A percentile compares a stretch with the other conserved stretches of the same genome.
Conservation (phyloP, 2,888 invertebrate species). For the Microdon myrmicae region DNA sequence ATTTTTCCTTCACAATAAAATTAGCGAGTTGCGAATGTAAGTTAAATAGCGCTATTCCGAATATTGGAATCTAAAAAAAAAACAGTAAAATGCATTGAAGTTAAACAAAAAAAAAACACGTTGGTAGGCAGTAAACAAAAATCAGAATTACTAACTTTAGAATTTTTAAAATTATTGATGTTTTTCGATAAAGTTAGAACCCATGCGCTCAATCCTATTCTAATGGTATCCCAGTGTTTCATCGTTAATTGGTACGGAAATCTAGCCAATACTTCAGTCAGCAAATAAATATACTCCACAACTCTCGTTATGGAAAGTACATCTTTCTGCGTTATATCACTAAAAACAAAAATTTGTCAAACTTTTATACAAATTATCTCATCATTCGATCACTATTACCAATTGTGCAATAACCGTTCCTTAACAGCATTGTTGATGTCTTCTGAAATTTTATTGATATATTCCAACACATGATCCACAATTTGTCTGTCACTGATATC, state of each 20-base stretch:
- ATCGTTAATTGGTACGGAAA: conserved; percentile 61
- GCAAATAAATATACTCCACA: conserved; percentile 62
- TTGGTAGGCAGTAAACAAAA: neutral
- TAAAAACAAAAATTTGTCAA: conserved; percentile 34
- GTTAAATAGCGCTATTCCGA: conserved; percentile 69
- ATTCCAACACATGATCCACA: conserved; percentile 57
- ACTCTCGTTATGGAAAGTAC: conserved; percentile 56
- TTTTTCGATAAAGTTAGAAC: conserved; percentile 69
- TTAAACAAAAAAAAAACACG: neutral
- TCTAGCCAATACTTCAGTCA: conserved; percentile 58
- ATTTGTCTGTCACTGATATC: conserved; percentile 60
- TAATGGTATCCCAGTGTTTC: conserved; percentile 79
- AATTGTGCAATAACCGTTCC: conserved; percentile 68
- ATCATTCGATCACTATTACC: conserved; percentile 64
- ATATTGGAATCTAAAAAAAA: conserved; percentile 66
- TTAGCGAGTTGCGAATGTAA: conserved; percentile 68
- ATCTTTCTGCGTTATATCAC: conserved; percentile 57
- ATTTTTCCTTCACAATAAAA: conserved; percentile 66
- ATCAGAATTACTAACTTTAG: conserved; percentile 68
- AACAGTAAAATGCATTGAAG: neutral
- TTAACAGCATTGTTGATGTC: conserved; percentile 59
- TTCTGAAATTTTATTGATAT: conserved; percentile 62
- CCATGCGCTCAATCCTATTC: conserved; percentile 78
- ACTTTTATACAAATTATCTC: neutral
- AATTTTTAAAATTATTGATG: conserved; percentile 64